These are phyloP conservation scores for Carassius carassius DNA, from an alignment of 2,113 vertebrate species.

Conservation along the genomic window DNA sequence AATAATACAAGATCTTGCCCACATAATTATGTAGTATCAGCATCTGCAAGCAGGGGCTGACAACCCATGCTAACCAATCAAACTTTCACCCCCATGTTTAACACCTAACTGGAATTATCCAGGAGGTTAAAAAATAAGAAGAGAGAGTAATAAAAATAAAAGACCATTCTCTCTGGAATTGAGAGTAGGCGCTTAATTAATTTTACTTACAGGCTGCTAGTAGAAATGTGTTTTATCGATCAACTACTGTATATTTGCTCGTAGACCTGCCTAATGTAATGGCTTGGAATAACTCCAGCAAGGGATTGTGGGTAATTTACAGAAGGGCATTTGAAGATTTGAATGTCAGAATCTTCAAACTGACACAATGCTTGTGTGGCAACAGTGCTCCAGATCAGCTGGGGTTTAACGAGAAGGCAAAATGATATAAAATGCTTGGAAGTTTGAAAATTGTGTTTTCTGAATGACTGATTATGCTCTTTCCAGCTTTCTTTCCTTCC, in stretches of 20 bases:
- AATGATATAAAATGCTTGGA: constrained; percentile 7
- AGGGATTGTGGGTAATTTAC: constrained; percentile 35
- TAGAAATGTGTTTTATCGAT: constrained; percentile 52
- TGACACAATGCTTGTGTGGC: not conserved
- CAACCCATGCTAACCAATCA: not conserved
- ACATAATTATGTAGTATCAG: too few species aligned
- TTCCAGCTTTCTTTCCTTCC: constrained; percentile 24
- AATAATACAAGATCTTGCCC: too few species aligned
- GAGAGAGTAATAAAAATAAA: constrained; percentile 23
- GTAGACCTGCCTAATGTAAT: constrained; percentile 43
- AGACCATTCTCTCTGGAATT: not conserved
- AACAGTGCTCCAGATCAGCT: not conserved
- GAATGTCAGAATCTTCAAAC: constrained; percentile 29
- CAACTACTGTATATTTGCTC: constrained; percentile 34
- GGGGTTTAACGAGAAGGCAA: not conserved
- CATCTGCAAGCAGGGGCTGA: too few species aligned
- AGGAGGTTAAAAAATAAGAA: not conserved
- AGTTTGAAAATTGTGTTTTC: not conserved
- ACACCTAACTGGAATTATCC: not conserved
- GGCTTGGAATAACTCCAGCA: constrained; percentile 46
- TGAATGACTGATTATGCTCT: not conserved
- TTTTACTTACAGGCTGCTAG: constrained; percentile 50
- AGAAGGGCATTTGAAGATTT: constrained; percentile 20
- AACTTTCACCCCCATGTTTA: not conserved
- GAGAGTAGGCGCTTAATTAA: constrained; percentile 35